Percentiles rank a stretch among this genome's conserved stretches.
phyloP scores from a whole-genome alignment of 2,888 invertebrate genomes.

The Bellardia bayeri region DNA sequence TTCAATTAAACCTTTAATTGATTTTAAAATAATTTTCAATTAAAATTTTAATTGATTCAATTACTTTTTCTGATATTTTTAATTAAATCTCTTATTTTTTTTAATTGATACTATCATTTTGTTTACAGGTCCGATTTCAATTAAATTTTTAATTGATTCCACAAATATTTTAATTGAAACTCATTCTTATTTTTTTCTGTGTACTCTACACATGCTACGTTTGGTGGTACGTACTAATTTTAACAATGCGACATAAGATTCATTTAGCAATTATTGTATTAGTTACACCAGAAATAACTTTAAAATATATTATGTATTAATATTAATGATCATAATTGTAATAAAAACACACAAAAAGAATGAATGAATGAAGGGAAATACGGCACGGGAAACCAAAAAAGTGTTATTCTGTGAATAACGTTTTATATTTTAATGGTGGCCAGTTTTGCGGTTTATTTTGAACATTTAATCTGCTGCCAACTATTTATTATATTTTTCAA shows the following conservation, averaged over 20 bases:
- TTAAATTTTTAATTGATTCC: no score
- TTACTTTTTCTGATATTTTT: no score
- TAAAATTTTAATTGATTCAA: no score
- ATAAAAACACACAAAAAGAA: background rate
- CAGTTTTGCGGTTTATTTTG: slow-evolving; percentile 35
- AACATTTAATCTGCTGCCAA: slow-evolving; percentile 1
- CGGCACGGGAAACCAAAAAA: background rate
- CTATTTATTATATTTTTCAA: background rate
- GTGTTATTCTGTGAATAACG: slow-evolving; percentile 14
- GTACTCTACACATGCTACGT: background rate
- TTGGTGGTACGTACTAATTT: background rate
- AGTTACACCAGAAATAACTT: slow-evolving; percentile 5
- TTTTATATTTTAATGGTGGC: slow-evolving; percentile 32
- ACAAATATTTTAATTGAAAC: no score
- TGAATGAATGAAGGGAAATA: background rate
- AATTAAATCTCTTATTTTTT: no score
- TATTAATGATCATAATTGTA: background rate
- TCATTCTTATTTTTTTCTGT: no score
- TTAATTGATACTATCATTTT: no score
- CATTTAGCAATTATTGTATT: slow-evolving; percentile 39
- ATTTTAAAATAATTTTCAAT: no score
- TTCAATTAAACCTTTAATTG: no score
- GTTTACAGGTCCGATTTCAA: no score
- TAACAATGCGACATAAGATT: slow-evolving; percentile 10
- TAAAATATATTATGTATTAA: background rate